Evolutionary conservation across 2,113 vertebrate genomes (phyloP).

Genomic region (Fregata magnificens): DNA sequence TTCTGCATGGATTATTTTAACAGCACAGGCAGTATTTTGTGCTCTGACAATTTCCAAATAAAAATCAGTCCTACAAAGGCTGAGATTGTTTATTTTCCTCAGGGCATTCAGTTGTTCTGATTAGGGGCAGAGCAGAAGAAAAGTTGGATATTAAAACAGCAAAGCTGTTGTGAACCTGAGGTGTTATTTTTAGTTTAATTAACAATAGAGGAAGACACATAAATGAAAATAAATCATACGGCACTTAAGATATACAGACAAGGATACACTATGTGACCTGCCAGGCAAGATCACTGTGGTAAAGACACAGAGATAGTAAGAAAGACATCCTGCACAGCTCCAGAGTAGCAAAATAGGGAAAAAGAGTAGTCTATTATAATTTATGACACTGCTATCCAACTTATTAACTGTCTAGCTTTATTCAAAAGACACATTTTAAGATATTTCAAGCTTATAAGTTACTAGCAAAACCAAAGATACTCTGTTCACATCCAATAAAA

Average conservation of each 20-base stretch:
- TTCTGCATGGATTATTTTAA: constrained; percentile 41
- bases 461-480: background rate
- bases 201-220: background rate
- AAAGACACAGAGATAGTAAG: background rate
- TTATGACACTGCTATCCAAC: background rate
- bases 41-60: constrained; percentile 38
- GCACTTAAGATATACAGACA: background rate
- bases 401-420: background rate
- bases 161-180: background rate
- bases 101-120: background rate
- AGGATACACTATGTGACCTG: background rate
- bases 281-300: background rate
- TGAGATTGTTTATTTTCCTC: constrained; percentile 35
- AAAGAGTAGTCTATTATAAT: background rate
- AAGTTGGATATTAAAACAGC: background rate
- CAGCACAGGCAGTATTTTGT: constrained; percentile 18
- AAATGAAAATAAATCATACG: background rate
- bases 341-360: background rate
- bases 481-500: background rate
- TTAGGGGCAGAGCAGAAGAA: background rate
- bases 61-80: background rate
- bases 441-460: background rate
- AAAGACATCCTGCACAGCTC: background rate
- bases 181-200: constrained; percentile 38
- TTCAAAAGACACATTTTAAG: background rate